Conservation (phyloP, 2,888 invertebrate genomes). For the Fissipunctia ypsillon region DNA sequence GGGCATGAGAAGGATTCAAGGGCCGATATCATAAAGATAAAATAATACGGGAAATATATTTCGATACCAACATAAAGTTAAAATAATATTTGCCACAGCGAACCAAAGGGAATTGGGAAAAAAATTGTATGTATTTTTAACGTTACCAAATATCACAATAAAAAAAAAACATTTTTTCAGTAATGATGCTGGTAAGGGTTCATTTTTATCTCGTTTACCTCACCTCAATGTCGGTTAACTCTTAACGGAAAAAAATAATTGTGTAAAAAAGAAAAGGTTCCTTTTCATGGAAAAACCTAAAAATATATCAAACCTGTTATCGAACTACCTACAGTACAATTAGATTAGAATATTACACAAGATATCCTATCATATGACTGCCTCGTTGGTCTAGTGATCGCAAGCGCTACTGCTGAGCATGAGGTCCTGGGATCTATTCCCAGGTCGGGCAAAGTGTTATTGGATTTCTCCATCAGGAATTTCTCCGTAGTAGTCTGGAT, state of each 20-base stretch:
- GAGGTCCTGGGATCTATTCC: background rate
- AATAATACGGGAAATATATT: background rate
- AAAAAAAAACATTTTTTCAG: slow-evolving; percentile 20
- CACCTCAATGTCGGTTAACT: background rate
- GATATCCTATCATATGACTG: background rate
- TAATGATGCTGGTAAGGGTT: background rate
- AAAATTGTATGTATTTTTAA: slow-evolving; percentile 5
- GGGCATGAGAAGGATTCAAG: background rate
- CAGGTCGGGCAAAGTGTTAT: background rate
- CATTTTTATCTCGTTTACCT: slow-evolving; percentile 14
- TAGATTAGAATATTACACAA: slow-evolving; percentile 5
- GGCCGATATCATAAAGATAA: background rate
- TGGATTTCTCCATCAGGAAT: too few relatives aligned
- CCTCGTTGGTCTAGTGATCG: too few relatives aligned
- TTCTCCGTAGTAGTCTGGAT: background rate
- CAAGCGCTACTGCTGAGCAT: background rate
- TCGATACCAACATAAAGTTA: background rate
- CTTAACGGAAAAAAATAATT: background rate
- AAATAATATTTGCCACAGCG: background rate
- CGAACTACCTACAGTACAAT: slow-evolving; percentile 18
- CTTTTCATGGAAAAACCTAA: slow-evolving; percentile 1
- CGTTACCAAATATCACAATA: slow-evolving; percentile 6
- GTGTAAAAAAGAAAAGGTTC: slow-evolving; percentile 17
- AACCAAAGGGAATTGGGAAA: background rate
- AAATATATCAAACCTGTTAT: slow-evolving; percentile 3